A percentile compares a stretch with the other conserved stretches of the same genome.
Conservation (phyloP, 2,797 vertebrate genomes). For the Sparidentex hasta region DNA sequence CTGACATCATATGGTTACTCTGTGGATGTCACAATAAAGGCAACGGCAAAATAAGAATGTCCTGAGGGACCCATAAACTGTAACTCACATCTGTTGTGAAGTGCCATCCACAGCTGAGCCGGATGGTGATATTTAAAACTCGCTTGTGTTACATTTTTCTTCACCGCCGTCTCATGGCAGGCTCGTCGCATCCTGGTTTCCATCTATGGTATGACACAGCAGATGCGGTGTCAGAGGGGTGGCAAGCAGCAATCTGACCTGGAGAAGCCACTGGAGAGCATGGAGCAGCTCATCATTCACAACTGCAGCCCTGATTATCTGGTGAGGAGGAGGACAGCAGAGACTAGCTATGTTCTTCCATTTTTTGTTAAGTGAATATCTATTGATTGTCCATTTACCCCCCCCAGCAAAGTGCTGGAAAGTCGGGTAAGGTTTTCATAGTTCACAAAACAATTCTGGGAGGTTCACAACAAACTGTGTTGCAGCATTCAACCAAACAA, state of each 20-base stretch:
- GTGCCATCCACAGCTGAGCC: background rate
- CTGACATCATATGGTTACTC: background rate
- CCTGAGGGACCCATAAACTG: too few species aligned
- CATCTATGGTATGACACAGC: conserved; percentile 79
- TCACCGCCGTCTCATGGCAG: conserved; percentile 47
- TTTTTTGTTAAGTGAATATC: background rate
- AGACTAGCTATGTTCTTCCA: background rate
- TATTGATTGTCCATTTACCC: background rate
- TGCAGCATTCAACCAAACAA: too few species aligned
- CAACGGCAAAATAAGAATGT: background rate
- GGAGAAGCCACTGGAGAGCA: conserved; percentile 71
- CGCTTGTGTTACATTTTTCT: background rate
- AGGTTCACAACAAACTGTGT: too few species aligned
- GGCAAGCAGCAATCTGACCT: conserved; percentile 51
- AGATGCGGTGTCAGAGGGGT: conserved; percentile 73
- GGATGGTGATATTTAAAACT: background rate
- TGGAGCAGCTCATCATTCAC: conserved; percentile 78
- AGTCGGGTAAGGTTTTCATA: too few species aligned
- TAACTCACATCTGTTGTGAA: background rate
- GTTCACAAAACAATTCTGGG: too few species aligned
- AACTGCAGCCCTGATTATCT: conserved; percentile 75
- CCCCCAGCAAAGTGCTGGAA: background rate
- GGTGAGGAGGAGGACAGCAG: conserved; percentile 60
- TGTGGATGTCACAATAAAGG: too few species aligned
- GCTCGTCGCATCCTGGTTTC: conserved; percentile 75